Percentiles rank a stretch among this genome's conserved stretches.
These are phyloP conservation scores for Falco cherrug DNA, from an alignment of 2,797 vertebrate genomes.

Conservation along the genomic window DNA sequence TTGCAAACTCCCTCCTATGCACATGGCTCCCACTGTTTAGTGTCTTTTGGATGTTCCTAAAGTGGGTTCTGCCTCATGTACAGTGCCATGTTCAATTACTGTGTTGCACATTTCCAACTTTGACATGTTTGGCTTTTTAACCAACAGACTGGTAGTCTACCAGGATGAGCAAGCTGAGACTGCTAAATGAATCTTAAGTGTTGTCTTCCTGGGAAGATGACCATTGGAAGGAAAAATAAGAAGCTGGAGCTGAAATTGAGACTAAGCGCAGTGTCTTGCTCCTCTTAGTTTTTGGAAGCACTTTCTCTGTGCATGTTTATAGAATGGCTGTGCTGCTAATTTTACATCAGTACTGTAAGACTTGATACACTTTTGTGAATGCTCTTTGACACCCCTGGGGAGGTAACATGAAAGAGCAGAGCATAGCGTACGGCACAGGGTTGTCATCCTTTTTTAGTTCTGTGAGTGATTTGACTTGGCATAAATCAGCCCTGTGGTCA, in stretches of 20 bases:
- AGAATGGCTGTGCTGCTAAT: not conserved
- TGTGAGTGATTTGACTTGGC: not conserved
- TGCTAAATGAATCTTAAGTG: not conserved
- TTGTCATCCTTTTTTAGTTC: not conserved
- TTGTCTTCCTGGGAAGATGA: not conserved
- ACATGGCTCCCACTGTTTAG: not conserved
- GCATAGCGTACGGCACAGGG: not conserved
- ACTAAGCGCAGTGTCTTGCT: not conserved
- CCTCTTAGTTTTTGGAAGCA: not conserved
- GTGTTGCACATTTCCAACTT: not conserved
- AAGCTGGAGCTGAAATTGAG: not conserved
- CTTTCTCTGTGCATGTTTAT: not conserved
- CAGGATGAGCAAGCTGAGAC: not conserved
- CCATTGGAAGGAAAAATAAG: not conserved
- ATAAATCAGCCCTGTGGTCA: not conserved
- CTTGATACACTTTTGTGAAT: not conserved
- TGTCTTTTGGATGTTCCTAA: not conserved
- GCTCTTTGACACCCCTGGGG: not conserved
- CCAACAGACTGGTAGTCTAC: not conserved
- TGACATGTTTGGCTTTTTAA: not conserved
- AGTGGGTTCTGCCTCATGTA: not conserved
- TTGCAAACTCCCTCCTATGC: not conserved
- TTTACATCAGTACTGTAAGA: not conserved
- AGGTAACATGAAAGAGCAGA: not conserved
- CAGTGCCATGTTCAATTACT: not conserved